Evolutionary conservation across 2,888 invertebrate species (phyloP).

Genomic region (Lepidochrysops patricia): DNA sequence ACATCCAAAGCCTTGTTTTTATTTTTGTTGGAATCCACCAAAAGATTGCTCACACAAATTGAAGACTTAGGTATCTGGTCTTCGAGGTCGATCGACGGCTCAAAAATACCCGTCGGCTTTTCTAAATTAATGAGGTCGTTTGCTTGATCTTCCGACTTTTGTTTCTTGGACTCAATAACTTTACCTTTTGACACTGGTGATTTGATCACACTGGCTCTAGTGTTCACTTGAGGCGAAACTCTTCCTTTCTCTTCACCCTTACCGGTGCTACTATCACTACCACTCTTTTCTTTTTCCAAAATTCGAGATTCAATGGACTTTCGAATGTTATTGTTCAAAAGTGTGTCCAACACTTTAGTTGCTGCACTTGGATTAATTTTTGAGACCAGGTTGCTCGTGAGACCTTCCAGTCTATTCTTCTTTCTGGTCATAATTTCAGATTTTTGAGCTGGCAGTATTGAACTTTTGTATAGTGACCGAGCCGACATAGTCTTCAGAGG

Average conservation of each 20-base stretch:
- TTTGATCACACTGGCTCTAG: constrained; percentile 73
- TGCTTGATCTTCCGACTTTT: not conserved
- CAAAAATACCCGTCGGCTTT: constrained; percentile 80
- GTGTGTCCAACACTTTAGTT: constrained; percentile 67
- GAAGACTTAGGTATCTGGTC: constrained; percentile 77
- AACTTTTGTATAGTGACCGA: constrained; percentile 63
- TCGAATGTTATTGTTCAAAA: constrained; percentile 65
- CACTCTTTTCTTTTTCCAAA: constrained; percentile 58
- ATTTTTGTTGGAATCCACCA: constrained; percentile 53
- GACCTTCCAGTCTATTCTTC: constrained; percentile 77
- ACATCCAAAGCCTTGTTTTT: constrained; percentile 46
- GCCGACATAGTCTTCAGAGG: constrained; percentile 68
- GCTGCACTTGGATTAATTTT: constrained; percentile 75
- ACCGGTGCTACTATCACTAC: constrained; percentile 36
- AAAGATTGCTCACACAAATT: constrained; percentile 56
- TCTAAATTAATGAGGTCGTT: constrained; percentile 50
- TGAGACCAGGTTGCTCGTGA: constrained; percentile 75
- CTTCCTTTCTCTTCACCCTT: constrained; percentile 54
- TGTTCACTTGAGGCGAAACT: constrained; percentile 54
- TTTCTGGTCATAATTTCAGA: constrained; percentile 76
- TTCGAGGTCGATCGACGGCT: constrained; percentile 79
- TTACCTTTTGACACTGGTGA: constrained; percentile 71
- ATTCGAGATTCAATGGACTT: constrained; percentile 69
- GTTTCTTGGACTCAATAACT: constrained; percentile 60
- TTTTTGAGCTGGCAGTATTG: constrained; percentile 65